phyloP scores from a whole-genome alignment of 1,140 invertebrate species.

The Helicoverpa zea region DNA sequence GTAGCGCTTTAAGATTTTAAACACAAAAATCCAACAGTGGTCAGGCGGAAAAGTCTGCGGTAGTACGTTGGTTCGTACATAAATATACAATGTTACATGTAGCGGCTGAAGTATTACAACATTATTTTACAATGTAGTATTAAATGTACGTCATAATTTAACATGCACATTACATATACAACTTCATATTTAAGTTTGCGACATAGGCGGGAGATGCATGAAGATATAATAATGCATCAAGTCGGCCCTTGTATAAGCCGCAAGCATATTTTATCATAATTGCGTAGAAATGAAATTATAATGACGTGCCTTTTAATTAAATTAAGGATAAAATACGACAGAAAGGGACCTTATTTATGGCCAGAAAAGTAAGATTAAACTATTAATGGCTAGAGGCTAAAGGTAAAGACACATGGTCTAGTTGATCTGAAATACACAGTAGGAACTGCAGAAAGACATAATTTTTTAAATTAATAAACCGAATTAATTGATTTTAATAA shows the following conservation, averaged over 20 bases:
- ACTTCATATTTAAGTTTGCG: not conserved
- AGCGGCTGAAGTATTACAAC: not conserved
- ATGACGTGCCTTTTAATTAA: not conserved
- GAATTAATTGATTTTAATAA: no score
- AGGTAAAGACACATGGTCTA: no score
- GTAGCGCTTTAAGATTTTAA: no score
- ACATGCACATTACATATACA: conserved; percentile 2
- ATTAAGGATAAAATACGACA: not conserved
- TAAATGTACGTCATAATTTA: conserved; percentile 10
- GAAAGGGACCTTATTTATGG: not conserved
- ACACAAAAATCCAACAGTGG: no score
- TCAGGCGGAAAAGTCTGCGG: no score
- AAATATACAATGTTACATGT: not conserved
- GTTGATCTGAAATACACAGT: no score
- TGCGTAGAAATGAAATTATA: not conserved
- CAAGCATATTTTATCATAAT: not conserved
- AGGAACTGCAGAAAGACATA: no score
- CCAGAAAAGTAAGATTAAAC: not conserved
- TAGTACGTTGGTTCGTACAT: not conserved
- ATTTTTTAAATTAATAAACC: no score
- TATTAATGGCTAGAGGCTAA: no score
- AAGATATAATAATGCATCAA: conserved; percentile 2
- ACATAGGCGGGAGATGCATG: not conserved
- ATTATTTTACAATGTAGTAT: not conserved
- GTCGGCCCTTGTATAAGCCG: not conserved